Evolutionary conservation across 2,797 vertebrate species (phyloP), one percentile per base, ranked within the genome.

Genomic region (Paguma larvata): DNA sequence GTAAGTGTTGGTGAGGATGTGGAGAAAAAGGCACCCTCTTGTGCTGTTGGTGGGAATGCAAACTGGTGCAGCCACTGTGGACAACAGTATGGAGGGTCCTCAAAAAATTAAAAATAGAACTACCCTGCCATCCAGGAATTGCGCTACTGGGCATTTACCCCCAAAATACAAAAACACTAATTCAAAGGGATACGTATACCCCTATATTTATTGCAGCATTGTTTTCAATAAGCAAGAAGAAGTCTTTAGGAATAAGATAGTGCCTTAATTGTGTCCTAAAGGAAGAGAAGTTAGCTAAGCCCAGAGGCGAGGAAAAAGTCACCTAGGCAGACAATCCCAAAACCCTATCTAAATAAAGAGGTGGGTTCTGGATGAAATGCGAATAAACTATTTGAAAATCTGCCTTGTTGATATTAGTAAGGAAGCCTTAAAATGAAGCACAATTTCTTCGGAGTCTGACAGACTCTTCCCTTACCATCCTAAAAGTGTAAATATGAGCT

Each of bases 401-500:
- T 72, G 5, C n/a, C 59, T 77, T 44, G 65, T 85, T 79, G 70
- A 77, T 90, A 78, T 38, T 46, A 84, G 12, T 38, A 73, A 19
- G 41, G 83, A 73, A 48, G 16, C 0, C 34, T 88, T 85, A 95
- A 85, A 95, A 84, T 53, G 16, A 95, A 91, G 14, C 30, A 19
- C 53, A 85, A 79, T 72, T 88, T 89, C 65, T 65, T 44, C 83
- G 77, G 30, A 86, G 8, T 48, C 92, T 62, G 41, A 75, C 11
- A 25, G 32, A n/a, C 44, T 41, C 79, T 77, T 85, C 25, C 27
- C 44, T 93, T 65, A 38, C 51, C 85, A 62, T 67, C n/a, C 92
- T 91, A 70, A 97, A 90, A 88, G 21, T 91, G 63, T 82, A 95
- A 91, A 75, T 48, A 62, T 53, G 56, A 86, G 63, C 85, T 68